Base-by-base conservation (phyloP, 2,888 invertebrate species). In the Polia nebulosa region DNA sequence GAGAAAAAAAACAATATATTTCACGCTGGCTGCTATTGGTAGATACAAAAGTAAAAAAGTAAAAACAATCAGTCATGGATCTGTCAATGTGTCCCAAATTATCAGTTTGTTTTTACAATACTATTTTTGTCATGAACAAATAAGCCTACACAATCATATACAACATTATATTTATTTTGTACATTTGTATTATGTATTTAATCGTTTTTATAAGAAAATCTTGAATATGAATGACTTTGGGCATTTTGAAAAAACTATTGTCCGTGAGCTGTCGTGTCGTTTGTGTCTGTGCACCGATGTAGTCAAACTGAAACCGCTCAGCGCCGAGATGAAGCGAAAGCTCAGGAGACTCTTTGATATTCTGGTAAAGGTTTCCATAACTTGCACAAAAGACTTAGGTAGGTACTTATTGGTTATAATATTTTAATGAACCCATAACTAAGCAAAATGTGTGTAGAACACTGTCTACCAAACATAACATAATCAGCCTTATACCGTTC, bases 211-310 rank as follows among this genome's bases (percentile, higher is more conserved):
- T 69, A 73, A 72, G 61, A 82, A 86, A 84, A 84, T 82, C 70
- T 67, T 61, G 87, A 93, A 85, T 87, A 95, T 95, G 95, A 92
- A 95, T 84, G 94, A 95, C 87, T 95, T 93, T 87, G 80, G 86
- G 17, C 90, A 82, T 87, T 90, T 95, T 47, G 95, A 95, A 78
- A 95, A 94, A 89, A 90, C 88, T 64, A 93, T 95, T 86, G 94
- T 95, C 66, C 94, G 95, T 61, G 95, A 95, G 86, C 87, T 95
- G 74, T 93, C 95, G 27, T 95, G 95, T 85, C 92, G 95, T 39
- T 82, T 95, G 80, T 95, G 95, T 86, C 83, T 95, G 52, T 95
- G 95, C 82, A 92, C 90, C n/a, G 95, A 95, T 83, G 93, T 94
- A 25, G 90, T 92, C 47, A 95, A 94, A 85, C 85, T 95, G 34